These are phyloP conservation scores for Anagyrus pseudococci DNA, from an alignment of 2,888 invertebrate genomes.

Conservation along the genomic window DNA sequence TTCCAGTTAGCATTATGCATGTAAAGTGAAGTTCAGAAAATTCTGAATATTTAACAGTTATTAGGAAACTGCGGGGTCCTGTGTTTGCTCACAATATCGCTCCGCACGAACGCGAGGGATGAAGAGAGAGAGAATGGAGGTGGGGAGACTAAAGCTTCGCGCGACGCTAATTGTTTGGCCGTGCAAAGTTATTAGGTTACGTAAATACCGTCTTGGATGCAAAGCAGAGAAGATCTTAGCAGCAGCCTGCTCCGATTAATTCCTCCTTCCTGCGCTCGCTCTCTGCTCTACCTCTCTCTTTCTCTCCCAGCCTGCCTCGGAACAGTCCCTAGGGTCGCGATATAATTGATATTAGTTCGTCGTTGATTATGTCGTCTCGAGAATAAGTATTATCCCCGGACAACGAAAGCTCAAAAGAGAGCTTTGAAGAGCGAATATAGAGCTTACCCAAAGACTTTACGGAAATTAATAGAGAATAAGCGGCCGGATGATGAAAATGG, in stretches of 20 bases:
- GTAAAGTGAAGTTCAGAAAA: background rate
- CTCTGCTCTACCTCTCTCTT: background rate
- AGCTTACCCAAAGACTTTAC: too few relatives aligned
- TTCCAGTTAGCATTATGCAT: too few relatives aligned
- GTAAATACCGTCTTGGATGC: conserved; percentile 30
- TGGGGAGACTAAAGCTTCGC: conserved; percentile 1
- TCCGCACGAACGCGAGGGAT: too few relatives aligned
- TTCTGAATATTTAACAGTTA: conserved; percentile 35
- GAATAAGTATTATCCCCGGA: too few relatives aligned
- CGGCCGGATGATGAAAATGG: too few relatives aligned
- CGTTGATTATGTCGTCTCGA: conserved; percentile 2
- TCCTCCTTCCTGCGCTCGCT: conserved; percentile 10
- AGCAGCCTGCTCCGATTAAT: conserved; percentile 12
- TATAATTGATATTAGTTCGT: conserved; percentile 22
- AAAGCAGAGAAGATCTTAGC: conserved; percentile 25
- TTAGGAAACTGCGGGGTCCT: conserved; percentile 13
- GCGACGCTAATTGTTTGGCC: conserved; percentile 35
- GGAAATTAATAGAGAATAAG: too few relatives aligned
- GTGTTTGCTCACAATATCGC: conserved; percentile 25
- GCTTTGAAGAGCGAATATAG: too few relatives aligned
- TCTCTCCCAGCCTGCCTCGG: background rate
- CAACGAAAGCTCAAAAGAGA: too few relatives aligned
- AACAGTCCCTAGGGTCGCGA: background rate
- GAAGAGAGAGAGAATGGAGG: too few relatives aligned
- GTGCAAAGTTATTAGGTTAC: conserved; percentile 33